Evolutionary conservation across 2,888 invertebrate species (phyloP).

Genomic region (Therioaphis trifolii): DNA sequence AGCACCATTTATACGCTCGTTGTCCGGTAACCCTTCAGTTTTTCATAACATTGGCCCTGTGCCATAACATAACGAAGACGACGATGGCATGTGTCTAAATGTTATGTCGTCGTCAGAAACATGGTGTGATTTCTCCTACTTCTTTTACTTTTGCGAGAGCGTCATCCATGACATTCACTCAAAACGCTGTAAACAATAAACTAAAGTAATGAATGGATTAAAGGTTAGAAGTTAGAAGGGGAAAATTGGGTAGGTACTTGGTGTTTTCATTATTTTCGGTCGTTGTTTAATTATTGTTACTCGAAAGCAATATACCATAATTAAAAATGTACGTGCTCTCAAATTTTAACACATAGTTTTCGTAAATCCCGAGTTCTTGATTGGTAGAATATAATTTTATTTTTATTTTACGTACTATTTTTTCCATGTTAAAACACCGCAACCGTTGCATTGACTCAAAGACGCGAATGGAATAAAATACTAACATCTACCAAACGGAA

Average conservation of each 20-base stretch:
- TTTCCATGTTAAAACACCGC: background rate
- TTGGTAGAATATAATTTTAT: background rate
- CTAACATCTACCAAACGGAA: constrained; percentile 1
- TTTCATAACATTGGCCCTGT: constrained; percentile 22
- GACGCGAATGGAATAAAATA: constrained; percentile 31
- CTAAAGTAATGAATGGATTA: background rate
- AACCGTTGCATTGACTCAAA: background rate
- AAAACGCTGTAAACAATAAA: background rate
- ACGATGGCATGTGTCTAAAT: background rate
- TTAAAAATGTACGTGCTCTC: background rate
- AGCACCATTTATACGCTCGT: background rate
- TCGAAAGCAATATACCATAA: background rate
- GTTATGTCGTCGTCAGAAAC: constrained; percentile 2
- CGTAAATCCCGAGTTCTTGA: background rate
- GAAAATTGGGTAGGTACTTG: too few relatives aligned
- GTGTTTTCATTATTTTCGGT: too few relatives aligned
- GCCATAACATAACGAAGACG: constrained; percentile 6
- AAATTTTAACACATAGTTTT: background rate
- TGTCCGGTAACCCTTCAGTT: constrained; percentile 25
- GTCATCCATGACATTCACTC: background rate
- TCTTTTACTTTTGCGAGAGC: background rate
- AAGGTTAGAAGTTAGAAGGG: background rate
- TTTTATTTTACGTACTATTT: background rate
- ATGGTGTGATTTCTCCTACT: background rate
- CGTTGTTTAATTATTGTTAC: too few relatives aligned